Evolutionary conservation across 1,140 invertebrate genomes (phyloP).

Genomic region (Matsumurasca onukii): DNA sequence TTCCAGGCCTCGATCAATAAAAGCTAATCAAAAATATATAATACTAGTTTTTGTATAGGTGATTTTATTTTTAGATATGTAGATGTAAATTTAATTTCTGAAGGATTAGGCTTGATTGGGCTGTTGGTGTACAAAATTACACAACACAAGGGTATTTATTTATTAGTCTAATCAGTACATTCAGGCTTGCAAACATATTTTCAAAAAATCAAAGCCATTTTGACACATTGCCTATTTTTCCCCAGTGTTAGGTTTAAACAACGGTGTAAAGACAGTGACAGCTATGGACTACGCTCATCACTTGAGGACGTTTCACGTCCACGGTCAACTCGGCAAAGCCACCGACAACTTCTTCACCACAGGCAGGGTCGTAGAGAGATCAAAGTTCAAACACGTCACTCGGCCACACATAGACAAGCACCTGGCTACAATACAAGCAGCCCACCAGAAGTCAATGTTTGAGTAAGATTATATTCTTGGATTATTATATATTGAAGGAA

Average conservation of each 20-base stretch:
- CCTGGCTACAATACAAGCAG: conserved; percentile 73
- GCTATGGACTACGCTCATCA: conserved; percentile 54
- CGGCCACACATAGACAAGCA: conserved; percentile 66
- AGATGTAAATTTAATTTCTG: no score
- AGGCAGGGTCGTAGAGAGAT: conserved; percentile 70
- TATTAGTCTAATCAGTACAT: no score
- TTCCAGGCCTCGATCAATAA: no score
- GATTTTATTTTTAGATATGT: no score
- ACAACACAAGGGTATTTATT: no score
- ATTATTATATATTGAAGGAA: no score
- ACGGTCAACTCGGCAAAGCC: conserved; percentile 74
- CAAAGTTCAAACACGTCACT: conserved; percentile 69
- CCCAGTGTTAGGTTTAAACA: conserved; percentile 70
- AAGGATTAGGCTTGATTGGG: no score
- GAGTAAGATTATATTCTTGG: conserved; percentile 57
- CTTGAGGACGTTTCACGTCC: conserved; percentile 71
- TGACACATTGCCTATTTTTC: conserved; percentile 43
- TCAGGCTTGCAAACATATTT: no score
- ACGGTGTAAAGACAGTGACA: conserved; percentile 56
- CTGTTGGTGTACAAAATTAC: no score
- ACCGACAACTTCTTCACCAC: conserved; percentile 73
- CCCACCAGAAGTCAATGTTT: conserved; percentile 81
- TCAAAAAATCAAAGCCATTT: no score
- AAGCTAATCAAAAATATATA: no score
- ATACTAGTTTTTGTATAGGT: no score